Conservation (phyloP, 2,113 vertebrate species). For the Theristicus caerulescens region DNA sequence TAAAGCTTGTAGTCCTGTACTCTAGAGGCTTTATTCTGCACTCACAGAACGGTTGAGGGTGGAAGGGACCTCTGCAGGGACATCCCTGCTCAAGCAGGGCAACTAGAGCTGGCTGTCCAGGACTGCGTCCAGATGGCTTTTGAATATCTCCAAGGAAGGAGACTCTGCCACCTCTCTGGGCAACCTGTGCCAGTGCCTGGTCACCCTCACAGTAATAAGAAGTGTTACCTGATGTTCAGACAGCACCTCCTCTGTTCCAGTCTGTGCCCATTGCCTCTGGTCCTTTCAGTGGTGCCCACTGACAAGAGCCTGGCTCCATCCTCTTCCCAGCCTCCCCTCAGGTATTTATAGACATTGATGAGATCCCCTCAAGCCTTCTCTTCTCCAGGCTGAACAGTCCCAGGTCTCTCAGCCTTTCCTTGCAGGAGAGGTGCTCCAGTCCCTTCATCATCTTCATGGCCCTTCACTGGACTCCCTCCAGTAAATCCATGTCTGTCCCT, state of each 20-base stretch:
- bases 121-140: background rate
- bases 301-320: background rate
- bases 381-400: background rate
- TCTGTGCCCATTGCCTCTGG: background rate
- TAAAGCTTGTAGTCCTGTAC: background rate
- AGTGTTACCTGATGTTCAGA: background rate
- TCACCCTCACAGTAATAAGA: background rate
- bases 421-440: background rate
- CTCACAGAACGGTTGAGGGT: background rate
- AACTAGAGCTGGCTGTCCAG: background rate
- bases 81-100: background rate
- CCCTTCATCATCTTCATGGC: background rate
- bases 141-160: background rate
- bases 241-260: background rate
- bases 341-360: background rate
- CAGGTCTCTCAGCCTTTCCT: too few relatives aligned
- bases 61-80: background rate
- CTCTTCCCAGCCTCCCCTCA: background rate
- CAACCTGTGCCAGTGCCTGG: too few relatives aligned
- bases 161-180: too few relatives aligned
- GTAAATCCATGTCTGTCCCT: background rate
- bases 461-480: background rate
- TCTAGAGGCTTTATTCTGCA: background rate
- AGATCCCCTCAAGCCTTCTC: background rate
- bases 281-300: too few relatives aligned